Evolutionary conservation across 2,888 invertebrate genomes (phyloP).

Genomic region (Deilephila porcellus): DNA sequence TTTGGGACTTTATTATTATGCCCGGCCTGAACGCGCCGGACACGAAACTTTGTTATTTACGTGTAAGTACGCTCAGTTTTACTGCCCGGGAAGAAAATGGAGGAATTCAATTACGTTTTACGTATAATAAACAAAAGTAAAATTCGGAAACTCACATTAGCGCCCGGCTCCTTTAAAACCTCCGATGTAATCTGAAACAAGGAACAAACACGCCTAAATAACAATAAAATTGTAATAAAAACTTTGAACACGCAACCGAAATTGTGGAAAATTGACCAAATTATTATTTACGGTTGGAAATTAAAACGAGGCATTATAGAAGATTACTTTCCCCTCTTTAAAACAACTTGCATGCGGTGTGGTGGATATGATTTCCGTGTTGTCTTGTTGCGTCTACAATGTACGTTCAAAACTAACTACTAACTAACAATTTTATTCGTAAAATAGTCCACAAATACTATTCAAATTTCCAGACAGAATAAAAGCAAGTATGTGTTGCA

Average conservation of each 20-base stretch:
- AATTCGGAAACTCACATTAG: constrained; percentile 83
- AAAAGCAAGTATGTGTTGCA: neutral
- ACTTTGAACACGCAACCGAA: constrained; percentile 83
- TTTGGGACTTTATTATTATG: constrained; percentile 63
- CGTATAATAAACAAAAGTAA: constrained; percentile 73
- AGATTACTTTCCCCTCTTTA: constrained; percentile 76
- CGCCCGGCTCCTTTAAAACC: constrained; percentile 80
- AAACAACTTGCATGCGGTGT: constrained; percentile 60
- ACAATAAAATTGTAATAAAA: constrained; percentile 85
- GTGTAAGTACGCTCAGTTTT: constrained; percentile 46
- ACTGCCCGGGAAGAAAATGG: constrained; percentile 50
- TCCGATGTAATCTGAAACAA: constrained; percentile 84
- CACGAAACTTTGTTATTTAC: constrained; percentile 69
- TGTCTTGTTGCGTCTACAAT: constrained; percentile 41
- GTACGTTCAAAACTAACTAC: neutral
- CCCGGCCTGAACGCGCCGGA: constrained; percentile 54
- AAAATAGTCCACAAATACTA: neutral
- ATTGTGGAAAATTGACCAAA: constrained; percentile 84
- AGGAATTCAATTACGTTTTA: constrained; percentile 71
- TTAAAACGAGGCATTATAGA: constrained; percentile 79
- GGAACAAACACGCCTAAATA: constrained; percentile 85
- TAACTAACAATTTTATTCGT: neutral
- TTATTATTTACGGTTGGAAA: constrained; percentile 83
- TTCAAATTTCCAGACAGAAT: neutral
- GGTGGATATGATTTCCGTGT: constrained; percentile 55